Conservation (phyloP, 1,140 invertebrate species). For the Galendromus occidentalis region DNA sequence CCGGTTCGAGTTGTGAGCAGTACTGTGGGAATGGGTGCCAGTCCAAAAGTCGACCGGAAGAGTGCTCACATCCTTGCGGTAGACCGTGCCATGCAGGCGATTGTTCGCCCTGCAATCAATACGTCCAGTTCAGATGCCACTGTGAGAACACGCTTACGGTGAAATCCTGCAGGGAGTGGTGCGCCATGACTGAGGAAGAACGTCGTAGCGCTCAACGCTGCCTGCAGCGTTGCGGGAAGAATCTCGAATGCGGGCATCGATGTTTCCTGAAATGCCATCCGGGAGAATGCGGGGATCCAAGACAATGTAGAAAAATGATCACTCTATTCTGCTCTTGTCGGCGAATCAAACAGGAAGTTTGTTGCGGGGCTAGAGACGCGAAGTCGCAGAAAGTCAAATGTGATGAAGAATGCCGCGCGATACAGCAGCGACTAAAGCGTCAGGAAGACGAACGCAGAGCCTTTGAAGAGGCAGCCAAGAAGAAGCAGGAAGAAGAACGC, state of each 20-base stretch:
- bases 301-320: constrained; percentile 54
- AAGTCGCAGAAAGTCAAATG: constrained; percentile 23
- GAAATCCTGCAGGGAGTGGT: constrained; percentile 46
- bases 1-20: constrained; percentile 13
- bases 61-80: constrained; percentile 55
- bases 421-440: constrained; percentile 18
- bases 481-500: constrained; percentile 21
- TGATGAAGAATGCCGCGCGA: constrained; percentile 25
- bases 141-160: constrained; percentile 52
- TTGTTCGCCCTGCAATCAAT: constrained; percentile 40
- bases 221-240: constrained; percentile 20
- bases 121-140: constrained; percentile 51
- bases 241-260: constrained; percentile 42
- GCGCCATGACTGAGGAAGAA: constrained; percentile 29
- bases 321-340: constrained; percentile 55
- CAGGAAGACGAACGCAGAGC: neutral
- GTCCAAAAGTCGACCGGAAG: constrained; percentile 40
- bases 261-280: constrained; percentile 54
- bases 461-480: neutral
- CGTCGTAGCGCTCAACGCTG: constrained; percentile 42
- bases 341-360: constrained; percentile 49
- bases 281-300: constrained; percentile 43
- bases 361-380: constrained; percentile 34
- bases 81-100: constrained; percentile 46
- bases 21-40: constrained; percentile 46